Evolutionary conservation across 2,888 invertebrate genomes (phyloP).

Genomic region (Elegia similella): DNA sequence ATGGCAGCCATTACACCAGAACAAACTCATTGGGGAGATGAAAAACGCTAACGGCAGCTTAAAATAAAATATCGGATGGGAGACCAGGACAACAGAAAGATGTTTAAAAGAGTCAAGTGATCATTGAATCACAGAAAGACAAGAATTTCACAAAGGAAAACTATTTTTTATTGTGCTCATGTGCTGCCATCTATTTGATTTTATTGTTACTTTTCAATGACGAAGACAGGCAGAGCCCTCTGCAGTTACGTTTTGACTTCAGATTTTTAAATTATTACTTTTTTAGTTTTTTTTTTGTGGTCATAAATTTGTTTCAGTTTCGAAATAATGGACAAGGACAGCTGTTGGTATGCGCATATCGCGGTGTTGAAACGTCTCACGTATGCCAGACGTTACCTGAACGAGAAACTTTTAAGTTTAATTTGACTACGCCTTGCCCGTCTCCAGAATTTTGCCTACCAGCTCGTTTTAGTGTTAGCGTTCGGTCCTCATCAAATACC

Average conservation of each 20-base stretch:
- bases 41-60: no score
- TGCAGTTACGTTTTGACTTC: not conserved
- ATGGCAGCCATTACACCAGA: no score
- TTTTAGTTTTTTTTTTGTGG: slow-evolving; percentile 17
- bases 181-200: not conserved
- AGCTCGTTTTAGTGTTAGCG: slow-evolving; percentile 74
- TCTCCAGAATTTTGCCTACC: slow-evolving; percentile 75
- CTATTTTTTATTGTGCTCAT: not conserved
- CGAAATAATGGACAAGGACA: slow-evolving; percentile 77
- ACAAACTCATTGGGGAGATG: no score
- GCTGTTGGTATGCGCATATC: slow-evolving; percentile 82
- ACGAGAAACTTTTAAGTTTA: slow-evolving; percentile 66
- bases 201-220: not conserved
- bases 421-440: slow-evolving; percentile 72
- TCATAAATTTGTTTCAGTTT: slow-evolving; percentile 58
- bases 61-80: no score
- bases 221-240: slow-evolving; percentile 23
- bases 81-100: no score
- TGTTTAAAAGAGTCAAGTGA: no score
- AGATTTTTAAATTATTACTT: slow-evolving; percentile 20
- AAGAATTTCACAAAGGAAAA: not conserved
- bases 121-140: no score
- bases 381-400: slow-evolving; percentile 72
- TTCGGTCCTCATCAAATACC: slow-evolving; percentile 71
- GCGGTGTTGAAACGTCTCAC: slow-evolving; percentile 64